A percentile compares a stretch with the other conserved stretches of the same genome.
Evolutionary conservation across 2,113 vertebrate species (phyloP).

Genomic region (Syrmaticus mikado): DNA sequence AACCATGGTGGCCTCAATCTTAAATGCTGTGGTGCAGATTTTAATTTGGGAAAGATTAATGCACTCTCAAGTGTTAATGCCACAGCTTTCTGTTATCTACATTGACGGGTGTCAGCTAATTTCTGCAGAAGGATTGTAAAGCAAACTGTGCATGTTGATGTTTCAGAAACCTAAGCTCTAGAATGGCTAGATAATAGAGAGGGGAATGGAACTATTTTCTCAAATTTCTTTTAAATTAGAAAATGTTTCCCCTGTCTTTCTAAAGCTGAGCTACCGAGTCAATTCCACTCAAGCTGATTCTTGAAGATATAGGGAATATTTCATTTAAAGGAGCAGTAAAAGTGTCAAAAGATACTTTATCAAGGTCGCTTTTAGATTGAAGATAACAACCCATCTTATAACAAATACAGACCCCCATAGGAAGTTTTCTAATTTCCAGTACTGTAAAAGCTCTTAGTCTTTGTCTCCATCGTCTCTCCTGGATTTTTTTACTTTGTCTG

Average conservation of each 20-base stretch:
- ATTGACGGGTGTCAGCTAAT: slow-evolving; percentile 90
- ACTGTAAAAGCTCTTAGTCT: neutral
- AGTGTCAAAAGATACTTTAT: slow-evolving; percentile 76
- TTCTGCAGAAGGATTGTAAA: slow-evolving; percentile 81
- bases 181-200: slow-evolving; percentile 74
- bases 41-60: slow-evolving; percentile 99
- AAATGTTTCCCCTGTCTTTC: slow-evolving; percentile 77
- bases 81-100: slow-evolving; percentile 87
- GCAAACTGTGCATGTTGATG: slow-evolving; percentile 80
- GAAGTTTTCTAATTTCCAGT: slow-evolving; percentile 46
- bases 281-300: slow-evolving; percentile 70
- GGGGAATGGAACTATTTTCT: slow-evolving; percentile 83
- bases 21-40: slow-evolving; percentile 90
- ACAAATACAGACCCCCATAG: slow-evolving; percentile 54
- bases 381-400: slow-evolving; percentile 60
- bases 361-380: slow-evolving; percentile 67
- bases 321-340: slow-evolving; percentile 76
- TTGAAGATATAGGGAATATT: slow-evolving; percentile 73
- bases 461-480: neutral
- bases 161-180: slow-evolving; percentile 67
- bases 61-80: slow-evolving; percentile 86
- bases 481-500: neutral
- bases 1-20: slow-evolving; percentile 93
- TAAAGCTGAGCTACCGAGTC: slow-evolving; percentile 61
- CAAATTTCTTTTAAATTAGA: slow-evolving; percentile 89